These are phyloP conservation scores for Caenorhabditis remanei DNA, from an alignment of 1,140 invertebrate genomes.

Conservation along the genomic window DNA sequence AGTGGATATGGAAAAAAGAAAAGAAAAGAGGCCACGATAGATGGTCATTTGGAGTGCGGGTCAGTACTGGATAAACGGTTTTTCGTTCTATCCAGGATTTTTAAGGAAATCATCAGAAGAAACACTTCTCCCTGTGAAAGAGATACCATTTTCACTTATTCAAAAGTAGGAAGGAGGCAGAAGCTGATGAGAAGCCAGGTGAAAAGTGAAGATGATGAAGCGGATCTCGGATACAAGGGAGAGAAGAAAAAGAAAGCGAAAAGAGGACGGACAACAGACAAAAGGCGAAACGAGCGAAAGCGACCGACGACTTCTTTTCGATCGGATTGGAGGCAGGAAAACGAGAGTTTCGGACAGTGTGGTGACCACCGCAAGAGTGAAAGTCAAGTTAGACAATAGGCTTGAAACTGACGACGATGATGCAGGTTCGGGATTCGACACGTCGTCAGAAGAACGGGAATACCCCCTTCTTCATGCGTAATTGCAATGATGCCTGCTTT, in stretches of 20 bases:
- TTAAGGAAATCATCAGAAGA: background rate
- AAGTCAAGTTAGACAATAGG: slow-evolving; percentile 50
- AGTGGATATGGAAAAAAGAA: background rate
- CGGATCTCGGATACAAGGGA: slow-evolving; percentile 14
- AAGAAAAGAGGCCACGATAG: slow-evolving; percentile 22
- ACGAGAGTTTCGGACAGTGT: slow-evolving; percentile 53
- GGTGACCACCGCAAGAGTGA: slow-evolving; percentile 53
- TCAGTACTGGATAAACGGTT: slow-evolving; percentile 42
- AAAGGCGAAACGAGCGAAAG: slow-evolving; percentile 43
- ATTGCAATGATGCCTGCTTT: slow-evolving; percentile 22
- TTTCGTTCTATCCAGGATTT: background rate
- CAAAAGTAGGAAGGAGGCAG: background rate
- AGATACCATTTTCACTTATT: background rate
- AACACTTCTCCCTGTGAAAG: background rate
- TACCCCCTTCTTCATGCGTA: slow-evolving; percentile 40
- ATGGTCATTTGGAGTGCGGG: background rate
- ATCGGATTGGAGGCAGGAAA: slow-evolving; percentile 28
- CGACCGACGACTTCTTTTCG: background rate
- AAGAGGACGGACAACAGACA: slow-evolving; percentile 13
- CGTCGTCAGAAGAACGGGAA: slow-evolving; percentile 36
- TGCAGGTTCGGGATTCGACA: slow-evolving; percentile 48
- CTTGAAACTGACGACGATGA: slow-evolving; percentile 53
- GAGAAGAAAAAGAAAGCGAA: slow-evolving; percentile 23
- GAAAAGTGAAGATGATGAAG: slow-evolving; percentile 54
- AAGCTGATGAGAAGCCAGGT: slow-evolving; percentile 41